These are phyloP conservation scores for Laspeyria flexula DNA, from an alignment of 2,888 invertebrate species.

Conservation along the genomic window DNA sequence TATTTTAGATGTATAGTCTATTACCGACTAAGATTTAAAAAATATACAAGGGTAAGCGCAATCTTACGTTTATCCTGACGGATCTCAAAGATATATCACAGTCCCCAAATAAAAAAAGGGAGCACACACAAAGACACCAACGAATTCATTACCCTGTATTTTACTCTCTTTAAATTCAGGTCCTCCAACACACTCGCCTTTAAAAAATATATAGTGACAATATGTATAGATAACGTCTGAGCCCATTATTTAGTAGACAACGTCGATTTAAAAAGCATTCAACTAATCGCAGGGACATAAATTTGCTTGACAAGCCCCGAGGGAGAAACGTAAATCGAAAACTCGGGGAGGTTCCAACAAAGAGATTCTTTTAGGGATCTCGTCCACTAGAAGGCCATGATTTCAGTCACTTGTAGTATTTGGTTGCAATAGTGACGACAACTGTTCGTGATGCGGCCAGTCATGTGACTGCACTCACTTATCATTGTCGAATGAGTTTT, in stretches of 20 bases:
- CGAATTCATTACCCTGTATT: conserved; percentile 1
- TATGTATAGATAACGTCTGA: conserved; percentile 24
- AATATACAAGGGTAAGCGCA: too few relatives aligned
- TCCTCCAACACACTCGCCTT: background rate
- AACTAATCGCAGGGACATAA: conserved; percentile 67
- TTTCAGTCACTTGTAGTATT: too few relatives aligned
- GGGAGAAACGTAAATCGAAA: conserved; percentile 49
- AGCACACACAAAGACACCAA: background rate
- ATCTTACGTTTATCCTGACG: too few relatives aligned
- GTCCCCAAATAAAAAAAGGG: background rate
- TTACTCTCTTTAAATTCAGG: background rate
- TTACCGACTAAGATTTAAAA: too few relatives aligned
- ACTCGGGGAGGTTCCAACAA: conserved; percentile 11
- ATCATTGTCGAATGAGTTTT: too few relatives aligned
- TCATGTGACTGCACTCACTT: too few relatives aligned
- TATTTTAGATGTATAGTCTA: too few relatives aligned
- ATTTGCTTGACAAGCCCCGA: conserved; percentile 49
- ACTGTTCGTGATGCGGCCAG: too few relatives aligned
- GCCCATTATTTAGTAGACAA: conserved; percentile 54
- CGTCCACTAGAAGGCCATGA: too few relatives aligned
- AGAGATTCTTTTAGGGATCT: conserved; percentile 19
- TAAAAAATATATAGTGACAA: conserved; percentile 13
- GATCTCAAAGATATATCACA: too few relatives aligned
- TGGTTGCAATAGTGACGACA: too few relatives aligned
- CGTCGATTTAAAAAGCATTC: conserved; percentile 64